phyloP scores from a whole-genome alignment of 1,140 invertebrate species.

The Neoseiulus cucumeris region DNA sequence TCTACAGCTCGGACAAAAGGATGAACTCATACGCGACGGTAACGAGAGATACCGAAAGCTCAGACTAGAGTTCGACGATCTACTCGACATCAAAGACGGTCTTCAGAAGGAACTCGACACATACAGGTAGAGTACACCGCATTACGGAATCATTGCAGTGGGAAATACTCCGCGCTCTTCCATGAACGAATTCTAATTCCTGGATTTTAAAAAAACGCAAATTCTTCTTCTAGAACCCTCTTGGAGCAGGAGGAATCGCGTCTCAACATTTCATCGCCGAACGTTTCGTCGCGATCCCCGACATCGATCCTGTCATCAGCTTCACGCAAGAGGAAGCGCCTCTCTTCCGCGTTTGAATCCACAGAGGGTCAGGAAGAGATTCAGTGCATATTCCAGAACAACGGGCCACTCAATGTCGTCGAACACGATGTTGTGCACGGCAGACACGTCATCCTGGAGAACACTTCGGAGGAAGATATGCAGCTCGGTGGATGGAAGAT shows the following conservation, averaged over 20 bases:
- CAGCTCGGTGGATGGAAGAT: neutral
- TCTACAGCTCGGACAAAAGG: neutral
- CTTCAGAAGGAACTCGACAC: constrained; percentile 7
- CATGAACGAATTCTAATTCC: neutral
- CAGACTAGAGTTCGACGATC: neutral
- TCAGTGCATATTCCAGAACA: neutral
- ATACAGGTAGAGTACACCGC: neutral
- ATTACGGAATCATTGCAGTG: neutral
- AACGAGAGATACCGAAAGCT: neutral
- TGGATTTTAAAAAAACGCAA: neutral
- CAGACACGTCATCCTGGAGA: neutral
- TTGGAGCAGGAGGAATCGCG: neutral
- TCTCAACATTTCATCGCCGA: neutral
- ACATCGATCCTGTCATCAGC: neutral
- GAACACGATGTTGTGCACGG: neutral
- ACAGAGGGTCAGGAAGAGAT: neutral
- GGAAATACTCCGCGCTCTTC: neutral
- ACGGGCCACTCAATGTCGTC: neutral
- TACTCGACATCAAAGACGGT: neutral
- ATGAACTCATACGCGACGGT: neutral
- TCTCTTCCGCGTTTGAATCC: neutral
- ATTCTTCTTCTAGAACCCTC: neutral
- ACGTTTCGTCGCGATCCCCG: neutral
- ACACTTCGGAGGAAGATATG: constrained; percentile 1
- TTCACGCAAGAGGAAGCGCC: neutral